Evolutionary conservation across 2,797 vertebrate species (phyloP).

Genomic region (Orestias chungarensis): DNA sequence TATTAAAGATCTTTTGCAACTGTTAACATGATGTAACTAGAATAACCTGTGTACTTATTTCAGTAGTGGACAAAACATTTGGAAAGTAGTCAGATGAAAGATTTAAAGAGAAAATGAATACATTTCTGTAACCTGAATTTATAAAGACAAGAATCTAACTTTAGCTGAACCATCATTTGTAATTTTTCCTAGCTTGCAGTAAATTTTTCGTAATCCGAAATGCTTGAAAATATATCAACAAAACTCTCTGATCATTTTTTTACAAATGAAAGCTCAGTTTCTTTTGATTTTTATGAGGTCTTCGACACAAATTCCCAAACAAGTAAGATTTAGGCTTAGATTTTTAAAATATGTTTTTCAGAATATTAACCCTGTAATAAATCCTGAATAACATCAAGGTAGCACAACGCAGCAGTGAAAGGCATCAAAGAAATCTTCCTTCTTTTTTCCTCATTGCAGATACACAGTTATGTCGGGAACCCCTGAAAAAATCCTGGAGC

Average conservation of each 20-base stretch:
- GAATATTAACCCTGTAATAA: background rate
- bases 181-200: background rate
- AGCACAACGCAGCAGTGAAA: background rate
- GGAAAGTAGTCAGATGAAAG: no score
- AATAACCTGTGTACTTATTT: no score
- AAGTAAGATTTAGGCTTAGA: no score
- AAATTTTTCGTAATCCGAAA: no score
- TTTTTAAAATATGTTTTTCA: background rate
- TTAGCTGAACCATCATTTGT: background rate
- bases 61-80: no score
- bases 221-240: no score
- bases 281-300: background rate
- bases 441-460: conserved; percentile 65
- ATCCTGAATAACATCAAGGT: background rate
- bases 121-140: no score
- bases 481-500: conserved; percentile 95
- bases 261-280: background rate
- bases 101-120: no score
- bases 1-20: no score
- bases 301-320: background rate
- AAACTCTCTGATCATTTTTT: background rate
- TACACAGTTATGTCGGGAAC: conserved; percentile 95
- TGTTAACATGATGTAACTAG: no score
- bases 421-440: background rate
- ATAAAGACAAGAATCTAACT: background rate